A percentile compares a stretch with the other conserved stretches of the same genome.
Conservation (phyloP, 2,888 invertebrate genomes). For the Desoria tigrina region DNA sequence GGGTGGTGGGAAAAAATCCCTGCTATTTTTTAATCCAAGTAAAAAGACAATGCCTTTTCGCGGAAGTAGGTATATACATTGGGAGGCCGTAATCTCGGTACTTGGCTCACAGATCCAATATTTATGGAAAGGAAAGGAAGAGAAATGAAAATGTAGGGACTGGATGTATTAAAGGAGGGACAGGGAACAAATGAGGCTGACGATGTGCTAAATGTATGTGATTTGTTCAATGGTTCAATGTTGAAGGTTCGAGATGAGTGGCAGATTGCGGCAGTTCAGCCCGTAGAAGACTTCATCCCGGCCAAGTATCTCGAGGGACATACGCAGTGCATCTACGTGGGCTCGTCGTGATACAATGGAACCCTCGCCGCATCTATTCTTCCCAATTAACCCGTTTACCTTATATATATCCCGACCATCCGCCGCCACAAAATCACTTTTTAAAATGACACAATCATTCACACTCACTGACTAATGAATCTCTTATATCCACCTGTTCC, state of each 20-base stretch:
- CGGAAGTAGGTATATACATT: background rate
- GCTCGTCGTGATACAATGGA: constrained; percentile 48
- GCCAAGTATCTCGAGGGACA: constrained; percentile 63
- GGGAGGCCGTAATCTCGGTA: background rate
- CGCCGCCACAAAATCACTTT: no score
- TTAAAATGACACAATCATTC: no score
- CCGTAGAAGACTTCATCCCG: constrained; percentile 71
- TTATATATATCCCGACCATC: background rate
- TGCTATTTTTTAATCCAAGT: constrained; percentile 6
- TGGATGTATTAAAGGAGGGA: constrained; percentile 20
- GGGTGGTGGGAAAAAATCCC: background rate
- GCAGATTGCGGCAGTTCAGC: constrained; percentile 69
- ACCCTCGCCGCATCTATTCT: background rate
- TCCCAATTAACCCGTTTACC: constrained; percentile 9
- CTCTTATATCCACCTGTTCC: no score
- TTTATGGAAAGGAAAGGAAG: constrained; percentile 6
- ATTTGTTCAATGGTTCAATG: constrained; percentile 48
- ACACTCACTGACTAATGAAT: no score
- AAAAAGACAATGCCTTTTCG: background rate
- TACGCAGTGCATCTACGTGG: constrained; percentile 63
- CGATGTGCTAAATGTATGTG: constrained; percentile 36
- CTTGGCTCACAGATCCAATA: constrained; percentile 9
- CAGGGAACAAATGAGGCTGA: constrained; percentile 39
- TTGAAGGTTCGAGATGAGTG: constrained; percentile 70
- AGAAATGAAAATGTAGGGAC: constrained; percentile 7